Base-by-base conservation (phyloP, 2,797 vertebrate genomes). In the Tragelaphus oryx region DNA sequence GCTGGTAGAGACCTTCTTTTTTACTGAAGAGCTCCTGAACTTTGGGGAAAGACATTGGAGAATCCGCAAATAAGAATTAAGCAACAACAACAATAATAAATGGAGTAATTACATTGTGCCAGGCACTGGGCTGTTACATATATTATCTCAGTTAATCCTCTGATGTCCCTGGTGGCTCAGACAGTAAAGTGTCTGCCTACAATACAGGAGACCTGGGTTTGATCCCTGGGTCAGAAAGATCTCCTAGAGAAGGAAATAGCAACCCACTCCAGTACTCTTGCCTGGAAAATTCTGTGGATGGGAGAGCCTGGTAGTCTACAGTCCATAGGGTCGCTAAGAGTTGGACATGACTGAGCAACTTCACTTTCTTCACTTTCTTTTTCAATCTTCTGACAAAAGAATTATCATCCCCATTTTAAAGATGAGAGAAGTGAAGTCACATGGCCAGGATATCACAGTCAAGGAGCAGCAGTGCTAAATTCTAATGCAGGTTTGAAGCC, bases 121-220 rank as follows among this genome's bases (percentile, higher is more conserved):
- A 46, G 83, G 48, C n/a, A n/a, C 30, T 33, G 13, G 28, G 7
- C 26, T 26, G 8, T n/a, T 10, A 14, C 11, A 18, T 26, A 52
- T 5, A 48, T 50, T 28, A 30, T n/a, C 14, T 87, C 60, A 9
- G 37, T 13, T 50, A 28, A 16, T 74, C 4, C 30, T 65, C 68
- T 30, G 41, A 79, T 3, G 37, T 68, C 9, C n/a, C 17, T 68
- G 62, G 62, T 68, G n/a, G 18, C 62, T 68, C 62, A 37, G 18
- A 20, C 0, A 1, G n/a, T 37, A 20, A 37, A 37, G 62, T 3
- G 9, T 11, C n/a, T 68, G 18, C 4, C 62, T 33, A 8, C n/a
- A 65, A 33, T 11, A 8, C 0, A 0, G 8, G 4, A 65, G 62
- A 65, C 17, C 62, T 33, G 62, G 17, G 16, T 65, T 65, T 0